These are phyloP conservation scores for Corvus moneduloides DNA, from an alignment of 2,113 vertebrate species.

Conservation along the genomic window DNA sequence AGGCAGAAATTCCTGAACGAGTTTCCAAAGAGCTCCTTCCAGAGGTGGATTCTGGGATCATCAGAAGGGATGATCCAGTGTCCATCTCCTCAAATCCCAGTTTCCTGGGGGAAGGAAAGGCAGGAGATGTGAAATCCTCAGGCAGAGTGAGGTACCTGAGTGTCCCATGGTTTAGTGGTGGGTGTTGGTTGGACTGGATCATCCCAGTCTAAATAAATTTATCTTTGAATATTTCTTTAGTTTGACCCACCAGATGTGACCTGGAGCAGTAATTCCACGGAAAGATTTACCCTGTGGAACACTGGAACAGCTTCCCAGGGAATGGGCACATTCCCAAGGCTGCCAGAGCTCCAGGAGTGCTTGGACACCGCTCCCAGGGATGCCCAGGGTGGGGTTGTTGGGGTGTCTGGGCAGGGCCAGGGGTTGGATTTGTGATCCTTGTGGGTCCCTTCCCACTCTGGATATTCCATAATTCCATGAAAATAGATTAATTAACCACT, in stretches of 20 bases:
- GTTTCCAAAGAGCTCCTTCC: background rate
- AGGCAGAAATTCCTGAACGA: background rate
- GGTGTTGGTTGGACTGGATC: background rate
- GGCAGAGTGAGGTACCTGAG: background rate
- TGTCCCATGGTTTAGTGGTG: background rate
- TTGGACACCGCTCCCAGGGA: background rate
- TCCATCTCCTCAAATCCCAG: background rate
- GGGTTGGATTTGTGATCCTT: background rate
- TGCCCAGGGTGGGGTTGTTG: background rate
- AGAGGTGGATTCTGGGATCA: background rate
- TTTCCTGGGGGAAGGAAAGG: background rate
- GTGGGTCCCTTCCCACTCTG: background rate
- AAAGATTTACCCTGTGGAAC: background rate
- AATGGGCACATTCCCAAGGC: background rate
- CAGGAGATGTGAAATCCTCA: background rate
- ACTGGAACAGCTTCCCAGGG: background rate
- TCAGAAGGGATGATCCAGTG: background rate
- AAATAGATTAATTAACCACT: background rate
- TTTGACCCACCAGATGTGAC: background rate
- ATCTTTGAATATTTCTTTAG: background rate
- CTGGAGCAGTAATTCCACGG: background rate
- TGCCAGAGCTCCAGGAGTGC: background rate
- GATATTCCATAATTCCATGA: background rate
- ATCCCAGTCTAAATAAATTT: background rate
- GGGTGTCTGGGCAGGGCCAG: background rate